phyloP scores from a whole-genome alignment of 2,888 invertebrate genomes.

The Nephrocerus scutellatus region DNA sequence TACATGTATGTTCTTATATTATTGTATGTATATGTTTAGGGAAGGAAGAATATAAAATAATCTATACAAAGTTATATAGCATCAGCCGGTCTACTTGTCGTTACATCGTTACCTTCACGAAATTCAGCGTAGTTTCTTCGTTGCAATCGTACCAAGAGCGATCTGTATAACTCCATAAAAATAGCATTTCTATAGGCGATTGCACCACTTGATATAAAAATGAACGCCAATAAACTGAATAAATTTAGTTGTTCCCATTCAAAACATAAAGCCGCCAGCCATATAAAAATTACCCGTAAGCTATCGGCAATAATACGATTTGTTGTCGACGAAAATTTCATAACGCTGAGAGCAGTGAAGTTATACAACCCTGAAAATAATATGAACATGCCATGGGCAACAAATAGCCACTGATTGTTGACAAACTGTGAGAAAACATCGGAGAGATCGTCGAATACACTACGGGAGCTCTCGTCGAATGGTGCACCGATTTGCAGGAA shows the following conservation, averaged over 20 bases:
- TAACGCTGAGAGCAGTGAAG: constrained; percentile 84
- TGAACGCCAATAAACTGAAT: constrained; percentile 71
- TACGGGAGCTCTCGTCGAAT: constrained; percentile 67
- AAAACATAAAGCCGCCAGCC: constrained; percentile 70
- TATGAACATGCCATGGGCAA: constrained; percentile 62
- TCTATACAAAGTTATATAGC: constrained; percentile 26
- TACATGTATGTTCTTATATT: too few relatives aligned
- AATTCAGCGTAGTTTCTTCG: constrained; percentile 35
- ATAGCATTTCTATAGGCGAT: constrained; percentile 69
- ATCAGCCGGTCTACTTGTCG: constrained; percentile 38
- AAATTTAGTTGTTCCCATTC: constrained; percentile 75
- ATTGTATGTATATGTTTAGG: too few relatives aligned
- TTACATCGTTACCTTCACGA: constrained; percentile 15
- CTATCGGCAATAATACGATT: constrained; percentile 86
- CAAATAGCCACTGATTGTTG: constrained; percentile 52
- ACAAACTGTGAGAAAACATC: constrained; percentile 81
- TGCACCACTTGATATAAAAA: constrained; percentile 71
- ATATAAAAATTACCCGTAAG: constrained; percentile 83
- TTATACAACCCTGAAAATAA: constrained; percentile 90
- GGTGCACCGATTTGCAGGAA: constrained; percentile 68
- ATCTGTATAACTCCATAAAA: constrained; percentile 36
- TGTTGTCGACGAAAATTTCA: constrained; percentile 88
- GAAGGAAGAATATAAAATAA: too few relatives aligned
- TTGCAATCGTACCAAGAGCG: constrained; percentile 28
- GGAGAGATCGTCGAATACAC: constrained; percentile 73